phyloP scores from a whole-genome alignment of 2,797 vertebrate species.

The Tiaroga cobitis region DNA sequence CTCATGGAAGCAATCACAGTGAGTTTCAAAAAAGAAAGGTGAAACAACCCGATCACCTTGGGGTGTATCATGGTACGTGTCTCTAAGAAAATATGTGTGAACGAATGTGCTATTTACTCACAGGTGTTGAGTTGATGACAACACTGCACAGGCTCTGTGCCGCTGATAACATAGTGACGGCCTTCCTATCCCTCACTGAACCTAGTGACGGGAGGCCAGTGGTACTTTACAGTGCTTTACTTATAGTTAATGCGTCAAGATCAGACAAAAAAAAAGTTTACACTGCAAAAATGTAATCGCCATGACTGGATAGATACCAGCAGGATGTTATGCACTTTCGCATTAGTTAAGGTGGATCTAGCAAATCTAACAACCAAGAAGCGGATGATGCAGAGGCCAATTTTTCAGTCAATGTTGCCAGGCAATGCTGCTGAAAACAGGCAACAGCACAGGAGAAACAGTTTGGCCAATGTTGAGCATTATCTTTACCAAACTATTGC shows the following conservation, averaged over 20 bases:
- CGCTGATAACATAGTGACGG: slow-evolving; percentile 37
- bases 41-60: slow-evolving; percentile 34
- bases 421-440: slow-evolving; percentile 23
- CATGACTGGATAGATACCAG: neutral
- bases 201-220: neutral
- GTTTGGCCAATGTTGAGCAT: neutral
- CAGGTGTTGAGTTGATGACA: slow-evolving; percentile 60
- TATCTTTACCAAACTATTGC: slow-evolving; percentile 17
- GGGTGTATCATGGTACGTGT: slow-evolving; percentile 50
- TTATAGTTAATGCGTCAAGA: slow-evolving; percentile 15
- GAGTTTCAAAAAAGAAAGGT: neutral
- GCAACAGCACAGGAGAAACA: slow-evolving; percentile 5
- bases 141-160: slow-evolving; percentile 46
- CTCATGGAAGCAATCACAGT: neutral
- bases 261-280: slow-evolving; percentile 19
- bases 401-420: slow-evolving; percentile 32
- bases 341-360: slow-evolving; percentile 20
- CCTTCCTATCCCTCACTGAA: slow-evolving; percentile 34
- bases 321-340: neutral
- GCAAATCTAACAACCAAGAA: slow-evolving; percentile 23
- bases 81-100: slow-evolving; percentile 47
- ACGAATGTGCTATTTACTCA: slow-evolving; percentile 53
- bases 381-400: slow-evolving; percentile 23
- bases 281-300: slow-evolving; percentile 19
- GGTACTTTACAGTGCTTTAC: slow-evolving; percentile 20